Evolutionary conservation across 2,113 vertebrate species (phyloP), one percentile per base, ranked within the genome.

Genomic region (Silurus glanis): DNA sequence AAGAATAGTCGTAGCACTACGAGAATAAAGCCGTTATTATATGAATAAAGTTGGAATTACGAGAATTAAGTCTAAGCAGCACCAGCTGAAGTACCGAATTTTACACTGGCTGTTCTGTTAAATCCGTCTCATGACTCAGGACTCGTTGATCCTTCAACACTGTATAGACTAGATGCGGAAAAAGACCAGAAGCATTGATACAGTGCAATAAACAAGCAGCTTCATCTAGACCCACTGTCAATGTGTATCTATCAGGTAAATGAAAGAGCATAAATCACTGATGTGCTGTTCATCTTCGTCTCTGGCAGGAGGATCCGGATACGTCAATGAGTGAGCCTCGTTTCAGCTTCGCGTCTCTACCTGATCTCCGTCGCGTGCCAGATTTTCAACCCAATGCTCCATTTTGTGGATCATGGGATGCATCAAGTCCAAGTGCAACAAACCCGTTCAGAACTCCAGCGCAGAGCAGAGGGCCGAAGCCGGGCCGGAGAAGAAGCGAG

Each of bases 381-480:
- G 82, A 3, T 67, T 83, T 56, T 85, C 84, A 81, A 91, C 58
- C 88, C 89, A 87, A 94, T 91, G 92, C 85, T 0, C 87, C 91
- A 92, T 88, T 85, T 82, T 87, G 89, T 83, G 90, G 90, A 95
- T 91, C 86, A 99, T 99, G 98, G 97, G 98, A 92, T 99, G 98
- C 85, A 93, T 98, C 91, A 99, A 99, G 93, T 99, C 98, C 89
- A 99, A 97, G 94, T 94, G 93, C 87, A 90, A 93, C 67, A 93
- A 96, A 83, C 88, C 93, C 1, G 90, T 91, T 85, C 92, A 95
- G 14, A 91, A 90, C 45, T 91, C 93, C 1, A 88, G 94, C 53
- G 94, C 93, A 62, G 87, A 85, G 7, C 94, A 95, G 86, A 88
- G 66, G 55, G 78, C 21, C 62, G 91, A 94, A 5, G 85, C 80